Evolutionary conservation across 2,797 vertebrate genomes (phyloP).

Genomic region (Sebastes diploproa): DNA sequence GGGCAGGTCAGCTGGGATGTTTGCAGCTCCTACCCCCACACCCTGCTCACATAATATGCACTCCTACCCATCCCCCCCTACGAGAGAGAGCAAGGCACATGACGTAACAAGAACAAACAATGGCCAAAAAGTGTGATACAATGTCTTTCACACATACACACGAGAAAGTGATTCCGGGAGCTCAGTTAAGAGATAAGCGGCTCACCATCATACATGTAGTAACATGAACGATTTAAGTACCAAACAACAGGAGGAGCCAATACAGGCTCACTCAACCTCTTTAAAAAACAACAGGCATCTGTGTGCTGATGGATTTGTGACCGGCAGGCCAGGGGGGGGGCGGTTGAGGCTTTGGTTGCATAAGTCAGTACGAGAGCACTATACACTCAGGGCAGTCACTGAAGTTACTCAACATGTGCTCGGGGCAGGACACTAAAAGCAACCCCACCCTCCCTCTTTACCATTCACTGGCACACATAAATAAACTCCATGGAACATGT

Average conservation of each 20-base stretch:
- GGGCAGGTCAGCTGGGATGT: neutral
- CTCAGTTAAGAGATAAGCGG: neutral
- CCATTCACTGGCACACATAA: neutral
- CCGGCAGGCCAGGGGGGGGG: neutral
- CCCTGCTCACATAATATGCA: constrained; percentile 4
- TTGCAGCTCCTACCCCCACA: neutral
- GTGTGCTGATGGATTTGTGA: neutral
- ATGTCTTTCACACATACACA: neutral
- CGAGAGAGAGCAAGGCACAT: neutral
- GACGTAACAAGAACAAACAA: constrained; percentile 11
- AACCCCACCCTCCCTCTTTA: neutral
- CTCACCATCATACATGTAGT: too few relatives aligned
- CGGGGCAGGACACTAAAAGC: neutral
- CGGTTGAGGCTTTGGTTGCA: neutral
- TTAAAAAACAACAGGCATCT: neutral
- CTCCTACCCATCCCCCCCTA: neutral
- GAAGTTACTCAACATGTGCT: neutral
- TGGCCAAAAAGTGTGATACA: neutral
- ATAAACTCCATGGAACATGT: neutral
- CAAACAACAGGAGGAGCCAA: neutral
- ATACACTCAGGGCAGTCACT: neutral
- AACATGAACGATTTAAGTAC: neutral
- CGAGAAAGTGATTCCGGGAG: neutral
- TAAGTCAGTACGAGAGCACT: neutral
- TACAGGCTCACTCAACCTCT: neutral